Base-by-base conservation (phyloP, 2,797 vertebrate species). In the Silurus aristotelis region DNA sequence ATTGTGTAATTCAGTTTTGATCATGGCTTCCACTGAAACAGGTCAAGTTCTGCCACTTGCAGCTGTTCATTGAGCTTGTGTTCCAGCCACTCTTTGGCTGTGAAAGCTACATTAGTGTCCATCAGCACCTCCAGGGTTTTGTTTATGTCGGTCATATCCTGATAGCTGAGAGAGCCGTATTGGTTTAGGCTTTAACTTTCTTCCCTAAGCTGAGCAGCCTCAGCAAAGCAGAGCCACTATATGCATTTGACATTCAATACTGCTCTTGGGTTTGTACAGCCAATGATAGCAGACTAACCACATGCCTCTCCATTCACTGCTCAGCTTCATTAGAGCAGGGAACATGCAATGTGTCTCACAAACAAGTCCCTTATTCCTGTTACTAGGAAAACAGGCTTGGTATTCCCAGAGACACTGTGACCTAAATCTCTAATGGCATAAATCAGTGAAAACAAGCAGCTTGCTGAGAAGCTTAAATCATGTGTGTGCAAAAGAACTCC, bases 51-150 rank as follows among this genome's bases (percentile, higher is more conserved):
- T 58, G 22, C 55, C 27, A 78, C 58, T 92, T 81, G 92, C 15
- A 92, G 91, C 67, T 91, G 90, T 43, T 88, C 91, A 86, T 91
- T 93, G 77, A 92, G 89, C 60, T 91, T 93, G 38, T 90, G 87
- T 76, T 86, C 84, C 79, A 93, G 90, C 64, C 91, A 92, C 76
- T 92, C 89, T 0, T 87, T 84, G 27, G 91, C 31, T 78, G 20
- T 63, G 22, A 92, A 92, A 1, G 91, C 92, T 10, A 89, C 85
- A 83, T 93, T 92, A 77, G 90, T 91, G 83, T 93, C 93, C 83
- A 92, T 87, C 84, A 93, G 87, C 61, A 88, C 84, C 19, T 84
- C 88, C 78, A 93, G 71, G 3, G 86, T 75, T 73, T 92, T 91
- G 73, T 85, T 85, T 63, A 93, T 83, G 0, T 86, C 86, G 6